Base-by-base conservation (phyloP, 2,888 invertebrate genomes). In the Leucania comma region DNA sequence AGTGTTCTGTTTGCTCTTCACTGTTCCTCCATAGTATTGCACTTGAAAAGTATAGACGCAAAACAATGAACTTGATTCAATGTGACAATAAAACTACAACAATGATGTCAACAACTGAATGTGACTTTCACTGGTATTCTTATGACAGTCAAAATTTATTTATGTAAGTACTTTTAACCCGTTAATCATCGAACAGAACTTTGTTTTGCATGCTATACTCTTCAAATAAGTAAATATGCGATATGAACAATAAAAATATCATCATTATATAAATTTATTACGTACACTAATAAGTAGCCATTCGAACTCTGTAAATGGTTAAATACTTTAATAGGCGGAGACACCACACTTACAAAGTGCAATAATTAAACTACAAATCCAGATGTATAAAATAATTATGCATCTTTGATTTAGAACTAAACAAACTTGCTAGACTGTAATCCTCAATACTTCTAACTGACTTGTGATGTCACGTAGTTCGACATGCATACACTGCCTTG, bases 251-350 rank as follows among this genome's bases (percentile, higher is more conserved):
- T 90, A 91, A 92, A 83, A 90, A 92, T 91, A 92, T 90, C 87
- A 92, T 90, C 88, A 90, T 91, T 91, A 92, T 91, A 92, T 90
- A 91, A 90, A 91, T 93, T 92, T 91, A 93, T 92, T 92, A 94
- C 94, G 92, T 94, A 95, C 93, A 91, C 94, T 95, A 93, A 93
- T 90, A 93, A 92, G 93, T 95, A 94, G 92, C 94, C 94, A 95
- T 93, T 92, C 90, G 87, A 93, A 92, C 92, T 89, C 90, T 93
- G 92, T 90, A 93, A 85, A 94, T 94, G 94, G 94, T 94, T 94
- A 95, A 93, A 94, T 93, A 94, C 90, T 87, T 93, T 95, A 95
- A 96, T 96, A 96, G 96, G 96, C 96, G 96, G 96, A 96, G 93
- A 95, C 91, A 92, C 92, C 92, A 95, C 94, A 95, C 94, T 94